Conservation (phyloP, 1,140 invertebrate genomes). For the Cotesia vestalis region DNA sequence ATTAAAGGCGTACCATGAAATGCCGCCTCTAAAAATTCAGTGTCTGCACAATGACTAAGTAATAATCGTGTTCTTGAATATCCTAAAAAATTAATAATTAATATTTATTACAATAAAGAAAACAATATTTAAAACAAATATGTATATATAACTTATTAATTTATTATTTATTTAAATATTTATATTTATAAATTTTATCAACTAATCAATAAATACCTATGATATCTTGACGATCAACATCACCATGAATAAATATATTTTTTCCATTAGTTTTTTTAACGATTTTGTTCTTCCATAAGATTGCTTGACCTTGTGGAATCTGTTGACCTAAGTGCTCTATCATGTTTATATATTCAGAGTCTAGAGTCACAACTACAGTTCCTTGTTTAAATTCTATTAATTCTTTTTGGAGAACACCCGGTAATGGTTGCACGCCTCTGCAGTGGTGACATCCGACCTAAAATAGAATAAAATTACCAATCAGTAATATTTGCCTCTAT, state of each 20-base stretch:
- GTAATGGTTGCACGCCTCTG: conserved; percentile 54
- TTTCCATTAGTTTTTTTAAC: conserved; percentile 36
- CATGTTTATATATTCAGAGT: conserved; percentile 49
- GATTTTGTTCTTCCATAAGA: conserved; percentile 55
- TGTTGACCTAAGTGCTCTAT: conserved; percentile 51
- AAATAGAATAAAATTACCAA: conserved; percentile 30
- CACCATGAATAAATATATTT: conserved; percentile 53
- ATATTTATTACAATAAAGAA: too few relatives aligned
- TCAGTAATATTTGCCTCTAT: neutral
- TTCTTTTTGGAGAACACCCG: conserved; percentile 51
- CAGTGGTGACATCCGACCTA: conserved; percentile 64
- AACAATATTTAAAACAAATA: conserved; percentile 16
- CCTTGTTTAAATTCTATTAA: conserved; percentile 55
- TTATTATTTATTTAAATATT: conserved; percentile 5
- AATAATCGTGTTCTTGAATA: conserved; percentile 55
- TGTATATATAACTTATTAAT: too few relatives aligned
- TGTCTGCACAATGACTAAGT: conserved; percentile 58
- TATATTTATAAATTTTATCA: conserved; percentile 15
- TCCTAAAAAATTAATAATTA: conserved; percentile 43
- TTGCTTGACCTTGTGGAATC: conserved; percentile 53
- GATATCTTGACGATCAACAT: conserved; percentile 59
- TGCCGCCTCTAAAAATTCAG: conserved; percentile 56
- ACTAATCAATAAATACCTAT: conserved; percentile 50
- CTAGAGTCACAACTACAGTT: conserved; percentile 51
- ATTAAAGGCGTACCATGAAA: conserved; percentile 61